These are phyloP conservation scores for Champsocephalus esox DNA, from an alignment of 2,797 vertebrate genomes.

Conservation along the genomic window DNA sequence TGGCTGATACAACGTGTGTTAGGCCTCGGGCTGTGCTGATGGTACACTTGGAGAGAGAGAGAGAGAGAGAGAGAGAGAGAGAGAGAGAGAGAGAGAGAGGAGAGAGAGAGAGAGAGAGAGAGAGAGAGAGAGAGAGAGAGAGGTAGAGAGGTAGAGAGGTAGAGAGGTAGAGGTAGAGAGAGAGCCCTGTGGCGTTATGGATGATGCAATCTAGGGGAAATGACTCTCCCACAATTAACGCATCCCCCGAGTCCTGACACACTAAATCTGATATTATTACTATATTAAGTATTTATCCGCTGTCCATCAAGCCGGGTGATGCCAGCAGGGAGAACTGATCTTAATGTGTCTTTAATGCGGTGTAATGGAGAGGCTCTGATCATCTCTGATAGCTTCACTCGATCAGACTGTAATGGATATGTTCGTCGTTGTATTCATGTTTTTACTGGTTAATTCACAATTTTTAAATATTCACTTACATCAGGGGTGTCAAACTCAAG, in stretches of 20 bases:
- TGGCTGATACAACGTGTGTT: constrained; percentile 19
- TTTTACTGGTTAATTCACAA: too few species aligned
- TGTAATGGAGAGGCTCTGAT: neutral
- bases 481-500: too few species aligned
- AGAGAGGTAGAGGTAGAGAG: constrained; percentile 9
- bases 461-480: too few species aligned
- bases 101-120: neutral
- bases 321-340: neutral
- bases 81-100: constrained; percentile 21
- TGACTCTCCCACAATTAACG: constrained; percentile 36
- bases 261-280: constrained; percentile 53
- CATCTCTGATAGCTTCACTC: too few species aligned
- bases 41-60: too few species aligned
- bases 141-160: constrained; percentile 11
- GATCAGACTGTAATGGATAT: too few species aligned
- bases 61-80: neutral
- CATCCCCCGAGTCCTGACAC: constrained; percentile 37
- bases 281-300: constrained; percentile 45
- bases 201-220: constrained; percentile 59
- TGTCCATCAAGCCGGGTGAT: constrained; percentile 28
- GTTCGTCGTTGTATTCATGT: too few species aligned
- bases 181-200: constrained; percentile 40
- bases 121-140: neutral
- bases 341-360: constrained; percentile 3
- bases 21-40: constrained; percentile 6